phyloP scores from a whole-genome alignment of 2,888 invertebrate genomes.

The Macrosiphum euphorbiae region DNA sequence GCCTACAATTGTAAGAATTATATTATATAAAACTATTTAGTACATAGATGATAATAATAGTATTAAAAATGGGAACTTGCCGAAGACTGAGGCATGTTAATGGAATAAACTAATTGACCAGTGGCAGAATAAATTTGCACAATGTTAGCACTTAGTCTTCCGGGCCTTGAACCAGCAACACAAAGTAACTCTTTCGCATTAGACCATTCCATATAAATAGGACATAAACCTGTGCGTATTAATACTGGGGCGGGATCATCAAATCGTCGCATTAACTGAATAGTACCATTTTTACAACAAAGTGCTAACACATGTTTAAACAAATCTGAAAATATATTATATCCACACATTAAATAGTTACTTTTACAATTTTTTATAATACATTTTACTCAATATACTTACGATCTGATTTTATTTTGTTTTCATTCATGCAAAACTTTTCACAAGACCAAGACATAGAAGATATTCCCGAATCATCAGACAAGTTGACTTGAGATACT shows the following conservation, averaged over 20 bases:
- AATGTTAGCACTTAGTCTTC: slow-evolving; percentile 80
- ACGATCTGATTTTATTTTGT: slow-evolving; percentile 75
- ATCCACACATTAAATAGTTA: background rate
- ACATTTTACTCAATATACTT: slow-evolving; percentile 13
- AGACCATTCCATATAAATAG: slow-evolving; percentile 95
- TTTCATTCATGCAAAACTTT: slow-evolving; percentile 98
- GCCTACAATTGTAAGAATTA: slow-evolving; percentile 72
- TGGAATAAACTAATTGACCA: slow-evolving; percentile 85
- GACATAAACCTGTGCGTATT: slow-evolving; percentile 85
- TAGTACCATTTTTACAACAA: slow-evolving; percentile 89
- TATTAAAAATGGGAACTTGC: slow-evolving; percentile 70
- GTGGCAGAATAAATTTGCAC: slow-evolving; percentile 92
- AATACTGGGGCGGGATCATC: slow-evolving; percentile 94
- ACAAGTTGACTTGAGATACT: slow-evolving; percentile 92
- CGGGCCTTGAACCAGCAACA: slow-evolving; percentile 80
- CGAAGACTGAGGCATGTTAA: slow-evolving; percentile 82
- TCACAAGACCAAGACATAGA: slow-evolving; percentile 98
- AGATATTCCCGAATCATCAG: slow-evolving; percentile 87
- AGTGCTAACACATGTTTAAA: slow-evolving; percentile 86
- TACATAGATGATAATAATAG: background rate
- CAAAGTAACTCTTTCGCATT: slow-evolving; percentile 93
- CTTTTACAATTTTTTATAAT: slow-evolving; percentile 1
- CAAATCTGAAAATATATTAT: slow-evolving; percentile 71
- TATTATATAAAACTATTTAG: slow-evolving; percentile 15
- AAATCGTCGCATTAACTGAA: slow-evolving; percentile 89